Evolutionary conservation across 2,113 vertebrate genomes (phyloP), one percentile per base, ranked within the genome.

Genomic region (Trochalopteron elliotii): DNA sequence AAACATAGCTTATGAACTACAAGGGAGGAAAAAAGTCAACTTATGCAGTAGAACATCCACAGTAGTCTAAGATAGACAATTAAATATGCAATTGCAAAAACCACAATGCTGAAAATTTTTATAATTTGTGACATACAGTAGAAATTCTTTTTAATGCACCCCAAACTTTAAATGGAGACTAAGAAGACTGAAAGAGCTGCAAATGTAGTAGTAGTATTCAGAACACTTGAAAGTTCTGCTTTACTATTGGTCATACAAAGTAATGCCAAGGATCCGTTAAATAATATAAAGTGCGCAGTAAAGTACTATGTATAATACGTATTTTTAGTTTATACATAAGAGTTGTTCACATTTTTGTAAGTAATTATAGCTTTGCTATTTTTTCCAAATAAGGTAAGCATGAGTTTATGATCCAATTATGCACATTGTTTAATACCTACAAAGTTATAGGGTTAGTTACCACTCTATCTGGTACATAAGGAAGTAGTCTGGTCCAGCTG

Each of bases 371-470:
- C 68, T 97, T 92, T 93, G n/a, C 31, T 75, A 33, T 75, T 69
- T 96, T 97, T 95, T 82, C 40, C 56, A 74, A 89, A 57, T 76
- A 24, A 88, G 21, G 85, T 96, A 93, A 90, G 75, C 42, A 52
- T 4, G 7, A 33, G 33, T 63, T 89, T 93, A 72, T 77, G 18
- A 96, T 47, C 76, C 28, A 96, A 53, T 72, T 70, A 92, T 39
- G 44, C 40, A 94, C 87, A 89, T 5, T 35, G 85, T 82, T 95
- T 91, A 92, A 87, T 85, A 95, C 4, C 8, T 87, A 88, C 44
- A 68, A 77, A 95, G 42, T 76, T 84, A 94, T 8, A 69, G 71
- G 40, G 91, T 83, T 87, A 90, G 52, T 70, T 80, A 86, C 22
- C 44, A 85, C 19, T 71, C 35, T 71, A 83, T 78, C 78, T 90